phyloP scores from a whole-genome alignment of 64 coral and sea anemone genomes.

The Orbicella faveolata region DNA sequence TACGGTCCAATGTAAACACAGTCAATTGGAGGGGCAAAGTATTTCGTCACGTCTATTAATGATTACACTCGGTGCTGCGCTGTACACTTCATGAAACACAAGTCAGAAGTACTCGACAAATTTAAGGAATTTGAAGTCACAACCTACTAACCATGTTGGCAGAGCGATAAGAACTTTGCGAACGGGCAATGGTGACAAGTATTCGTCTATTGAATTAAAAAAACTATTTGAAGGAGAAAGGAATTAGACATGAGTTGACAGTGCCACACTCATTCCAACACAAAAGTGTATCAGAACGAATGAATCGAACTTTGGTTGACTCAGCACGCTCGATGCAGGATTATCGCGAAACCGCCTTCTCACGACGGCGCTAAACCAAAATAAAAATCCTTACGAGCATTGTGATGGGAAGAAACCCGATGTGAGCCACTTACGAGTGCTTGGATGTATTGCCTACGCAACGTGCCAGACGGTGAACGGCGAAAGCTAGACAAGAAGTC shows the following conservation, averaged over 20 bases:
- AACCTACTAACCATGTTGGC: background rate
- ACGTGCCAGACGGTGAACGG: constrained; percentile 14
- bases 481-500: constrained; percentile 41
- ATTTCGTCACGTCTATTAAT: constrained; percentile 55
- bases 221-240: constrained; percentile 44
- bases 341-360: constrained; percentile 30
- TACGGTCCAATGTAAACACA: constrained; percentile 21
- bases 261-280: constrained; percentile 48
- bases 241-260: constrained; percentile 42
- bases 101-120: constrained; percentile 45
- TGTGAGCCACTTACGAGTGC: constrained; percentile 41
- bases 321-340: constrained; percentile 44
- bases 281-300: constrained; percentile 17
- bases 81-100: constrained; percentile 47
- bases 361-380: constrained; percentile 49
- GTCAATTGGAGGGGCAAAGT: constrained; percentile 41
- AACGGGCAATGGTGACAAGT: constrained; percentile 52
- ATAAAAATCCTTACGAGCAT: constrained; percentile 37
- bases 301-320: constrained; percentile 48
- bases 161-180: constrained; percentile 29
- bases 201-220: constrained; percentile 47
- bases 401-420: constrained; percentile 51
- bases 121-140: background rate
- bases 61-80: constrained; percentile 55
- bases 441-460: constrained; percentile 63